Base-by-base conservation (phyloP, 1,140 invertebrate genomes). In the Philaenus spumarius region DNA sequence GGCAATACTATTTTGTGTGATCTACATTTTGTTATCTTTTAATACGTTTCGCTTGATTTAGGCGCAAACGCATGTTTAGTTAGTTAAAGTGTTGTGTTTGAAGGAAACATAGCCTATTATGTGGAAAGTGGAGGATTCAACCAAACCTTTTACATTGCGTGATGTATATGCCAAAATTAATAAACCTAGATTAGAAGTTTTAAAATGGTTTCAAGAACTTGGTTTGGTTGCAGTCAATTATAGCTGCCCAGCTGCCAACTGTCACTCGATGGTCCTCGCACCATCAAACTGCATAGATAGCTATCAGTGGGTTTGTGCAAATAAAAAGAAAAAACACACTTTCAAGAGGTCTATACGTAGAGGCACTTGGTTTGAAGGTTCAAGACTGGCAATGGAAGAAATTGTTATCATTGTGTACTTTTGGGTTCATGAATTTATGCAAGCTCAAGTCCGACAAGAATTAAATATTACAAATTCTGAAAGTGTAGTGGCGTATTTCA, bases 361-460 rank as follows among this genome's bases (percentile, higher is more conserved):
- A 53, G 50, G 50, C n/a, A 53, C 50, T 17, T 53, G 50, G 50
- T 53, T 53, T 53, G 50, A 53, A 39, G 50, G 50, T 7, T 53
- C 50, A 7, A 53, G 50, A 22, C 22, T 53, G 3, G 50, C 50
- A 2, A 39, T 53, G 50, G 50, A 53, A 53, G 50, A 53, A 53
- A 53, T 53, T 15, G 22, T 53, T 20, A 20, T 53, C 19, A 53
- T 53, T 17, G 37, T 53, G 19, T 53, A 53, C 24, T 53, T 53
- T 53, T 53, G 50, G 50, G 24, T 53, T 7, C 50, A 53, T 14
- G 50, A 53, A 19, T 53, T 39, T 26, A 53, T 53, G 50, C 50
- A 53, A 26, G 35, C 50, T 12, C 50, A 53, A 39, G 50, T 53
- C 1, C n/a, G 50, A 37, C 50, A 53, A 39, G 50, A 53, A 22